These are phyloP conservation scores for Pycnomerus fuliginosus DNA, from an alignment of 2,888 invertebrate genomes.

Conservation along the genomic window DNA sequence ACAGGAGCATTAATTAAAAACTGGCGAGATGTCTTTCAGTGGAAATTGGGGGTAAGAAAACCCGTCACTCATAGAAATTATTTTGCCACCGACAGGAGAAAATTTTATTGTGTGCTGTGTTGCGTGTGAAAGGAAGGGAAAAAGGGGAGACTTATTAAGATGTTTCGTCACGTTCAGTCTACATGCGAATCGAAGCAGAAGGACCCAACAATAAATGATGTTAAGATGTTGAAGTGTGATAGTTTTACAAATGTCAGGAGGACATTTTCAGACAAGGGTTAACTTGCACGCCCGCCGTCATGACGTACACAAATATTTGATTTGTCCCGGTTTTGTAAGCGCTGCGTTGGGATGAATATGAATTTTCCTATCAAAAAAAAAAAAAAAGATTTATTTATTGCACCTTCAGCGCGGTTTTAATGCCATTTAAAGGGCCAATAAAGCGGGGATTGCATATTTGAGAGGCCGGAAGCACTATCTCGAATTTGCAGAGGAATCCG, in stretches of 20 bases:
- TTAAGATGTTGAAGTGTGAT: constrained; percentile 42
- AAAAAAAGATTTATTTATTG: too few species aligned
- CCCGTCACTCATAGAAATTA: constrained; percentile 9
- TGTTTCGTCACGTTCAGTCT: constrained; percentile 35
- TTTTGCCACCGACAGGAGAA: constrained; percentile 9
- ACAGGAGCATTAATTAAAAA: constrained; percentile 27
- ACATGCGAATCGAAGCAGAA: constrained; percentile 38
- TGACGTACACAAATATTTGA: constrained; percentile 22
- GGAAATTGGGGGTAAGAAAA: constrained; percentile 15
- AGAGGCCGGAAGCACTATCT: constrained; percentile 4
- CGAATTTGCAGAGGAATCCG: constrained; percentile 11
- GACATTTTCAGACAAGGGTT: constrained; percentile 18
- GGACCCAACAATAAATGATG: constrained; percentile 43
- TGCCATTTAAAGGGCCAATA: too few species aligned
- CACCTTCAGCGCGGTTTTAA: too few species aligned
- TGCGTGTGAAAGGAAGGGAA: too few species aligned
- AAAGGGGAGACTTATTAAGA: constrained; percentile 24
- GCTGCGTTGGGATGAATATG: too few species aligned
- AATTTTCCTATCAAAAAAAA: too few species aligned
- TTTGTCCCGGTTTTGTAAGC: too few species aligned
- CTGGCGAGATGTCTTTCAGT: constrained; percentile 21
- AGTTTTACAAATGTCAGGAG: constrained; percentile 39
- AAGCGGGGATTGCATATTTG: too few species aligned
- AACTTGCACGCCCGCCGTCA: constrained; percentile 12
- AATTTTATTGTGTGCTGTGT: too few species aligned